A percentile compares a stretch with the other conserved stretches of the same genome.
phyloP scores from a whole-genome alignment of 2,113 vertebrate species.

The Merops nubicus region DNA sequence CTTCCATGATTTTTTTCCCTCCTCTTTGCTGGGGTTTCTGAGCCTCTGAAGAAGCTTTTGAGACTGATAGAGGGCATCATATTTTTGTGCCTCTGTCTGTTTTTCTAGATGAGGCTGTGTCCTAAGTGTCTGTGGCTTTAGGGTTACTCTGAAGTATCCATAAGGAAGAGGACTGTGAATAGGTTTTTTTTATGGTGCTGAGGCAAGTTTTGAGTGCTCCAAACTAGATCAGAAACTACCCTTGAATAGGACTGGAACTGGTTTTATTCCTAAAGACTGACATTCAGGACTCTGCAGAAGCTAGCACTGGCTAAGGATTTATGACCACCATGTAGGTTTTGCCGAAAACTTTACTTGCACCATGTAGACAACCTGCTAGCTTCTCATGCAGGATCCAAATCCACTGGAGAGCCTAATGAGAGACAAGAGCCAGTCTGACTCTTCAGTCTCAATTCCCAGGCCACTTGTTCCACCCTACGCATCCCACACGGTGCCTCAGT shows the following conservation, averaged over 20 bases:
- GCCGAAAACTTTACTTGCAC: background rate
- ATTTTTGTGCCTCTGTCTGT: background rate
- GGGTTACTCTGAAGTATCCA: background rate
- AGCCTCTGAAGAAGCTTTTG: background rate
- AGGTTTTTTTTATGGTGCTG: background rate
- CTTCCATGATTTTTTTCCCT: slow-evolving; percentile 31
- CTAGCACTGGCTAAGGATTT: background rate
- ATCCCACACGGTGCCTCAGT: background rate
- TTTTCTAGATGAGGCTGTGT: background rate
- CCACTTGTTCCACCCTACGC: background rate
- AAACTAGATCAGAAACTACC: background rate
- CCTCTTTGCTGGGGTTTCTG: slow-evolving; percentile 3
- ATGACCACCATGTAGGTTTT: fast-evolving
- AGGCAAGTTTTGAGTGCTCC: background rate
- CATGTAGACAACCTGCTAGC: background rate
- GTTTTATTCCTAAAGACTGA: background rate
- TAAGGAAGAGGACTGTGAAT: background rate
- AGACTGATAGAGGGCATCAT: background rate
- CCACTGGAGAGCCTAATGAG: background rate
- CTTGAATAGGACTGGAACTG: background rate
- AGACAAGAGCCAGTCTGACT: background rate
- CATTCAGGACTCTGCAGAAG: background rate
- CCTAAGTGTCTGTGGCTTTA: background rate
- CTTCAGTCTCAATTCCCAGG: background rate
- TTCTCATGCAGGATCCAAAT: background rate